These are phyloP conservation scores for Tauraco hartlaubi DNA, from an alignment of 2,797 vertebrate species.

Conservation along the genomic window DNA sequence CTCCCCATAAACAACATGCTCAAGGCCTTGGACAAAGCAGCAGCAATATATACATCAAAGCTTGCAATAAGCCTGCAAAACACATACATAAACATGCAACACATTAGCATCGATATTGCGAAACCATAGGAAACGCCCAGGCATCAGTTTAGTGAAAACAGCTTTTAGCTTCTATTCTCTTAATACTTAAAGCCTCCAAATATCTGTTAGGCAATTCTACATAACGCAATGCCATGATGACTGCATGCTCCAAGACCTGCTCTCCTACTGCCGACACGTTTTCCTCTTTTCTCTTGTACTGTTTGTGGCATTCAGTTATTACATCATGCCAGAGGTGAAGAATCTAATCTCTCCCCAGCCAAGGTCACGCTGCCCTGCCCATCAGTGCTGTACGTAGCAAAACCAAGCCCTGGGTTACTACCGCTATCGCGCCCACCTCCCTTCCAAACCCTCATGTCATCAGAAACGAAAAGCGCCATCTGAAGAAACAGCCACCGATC, in stretches of 20 bases:
- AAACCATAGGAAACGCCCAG: neutral
- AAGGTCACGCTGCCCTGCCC: conserved; percentile 15
- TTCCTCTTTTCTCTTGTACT: neutral
- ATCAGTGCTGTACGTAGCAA: neutral
- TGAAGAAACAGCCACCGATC: neutral
- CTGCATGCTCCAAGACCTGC: neutral
- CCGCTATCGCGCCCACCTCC: neutral
- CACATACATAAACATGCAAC: neutral
- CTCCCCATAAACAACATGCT: conserved; percentile 8
- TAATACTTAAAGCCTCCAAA: neutral
- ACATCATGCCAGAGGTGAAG: conserved; percentile 1
- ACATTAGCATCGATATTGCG: neutral
- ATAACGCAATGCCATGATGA: accelerated
- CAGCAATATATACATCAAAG: conserved; percentile 6
- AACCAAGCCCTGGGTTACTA: neutral
- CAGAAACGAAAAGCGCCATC: neutral
- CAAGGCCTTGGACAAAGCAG: neutral
- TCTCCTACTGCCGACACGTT: neutral
- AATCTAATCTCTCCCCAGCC: neutral
- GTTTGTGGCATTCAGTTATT: neutral
- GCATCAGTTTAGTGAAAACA: neutral
- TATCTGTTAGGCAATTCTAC: neutral
- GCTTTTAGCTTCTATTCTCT: conserved; percentile 13
- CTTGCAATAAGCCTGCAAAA: neutral
- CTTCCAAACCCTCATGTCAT: neutral